A percentile compares a stretch with the other conserved stretches of the same genome.
phyloP scores from a whole-genome alignment of 2,113 vertebrate genomes.

The Ivindomyrus marchei region DNA sequence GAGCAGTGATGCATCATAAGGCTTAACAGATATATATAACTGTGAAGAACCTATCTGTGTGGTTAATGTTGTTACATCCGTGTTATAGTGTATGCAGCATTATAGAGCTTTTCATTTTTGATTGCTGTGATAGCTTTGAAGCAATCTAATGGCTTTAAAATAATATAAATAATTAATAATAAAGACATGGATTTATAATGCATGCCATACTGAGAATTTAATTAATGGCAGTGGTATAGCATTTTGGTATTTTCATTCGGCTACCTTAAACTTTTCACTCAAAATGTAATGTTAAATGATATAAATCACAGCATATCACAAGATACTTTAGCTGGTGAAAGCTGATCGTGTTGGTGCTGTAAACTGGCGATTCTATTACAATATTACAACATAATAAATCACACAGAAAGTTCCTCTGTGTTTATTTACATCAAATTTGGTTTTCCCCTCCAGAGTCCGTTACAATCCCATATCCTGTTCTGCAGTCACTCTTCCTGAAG shows the following conservation, averaged over 20 bases:
- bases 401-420: not conserved
- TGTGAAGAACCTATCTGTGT: not conserved
- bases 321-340: not conserved
- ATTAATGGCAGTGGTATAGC: not conserved
- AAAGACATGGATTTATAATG: not conserved
- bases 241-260: not conserved
- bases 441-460: not conserved
- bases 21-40: no score
- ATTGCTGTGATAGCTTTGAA: not conserved
- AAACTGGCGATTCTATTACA: not conserved
- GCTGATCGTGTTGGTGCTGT: not conserved
- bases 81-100: not conserved
- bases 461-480: not conserved
- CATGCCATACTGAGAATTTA: not conserved
- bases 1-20: no score
- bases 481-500: not conserved
- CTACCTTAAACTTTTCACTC: not conserved
- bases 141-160: not conserved
- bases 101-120: not conserved
- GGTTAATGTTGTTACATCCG: not conserved
- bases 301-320: not conserved
- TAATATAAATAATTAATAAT: not conserved
- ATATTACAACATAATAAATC: not conserved
- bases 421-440: not conserved
- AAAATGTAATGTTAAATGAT: not conserved